Base-by-base conservation (phyloP, 2,888 invertebrate species). In the Eupithecia exiguata region DNA sequence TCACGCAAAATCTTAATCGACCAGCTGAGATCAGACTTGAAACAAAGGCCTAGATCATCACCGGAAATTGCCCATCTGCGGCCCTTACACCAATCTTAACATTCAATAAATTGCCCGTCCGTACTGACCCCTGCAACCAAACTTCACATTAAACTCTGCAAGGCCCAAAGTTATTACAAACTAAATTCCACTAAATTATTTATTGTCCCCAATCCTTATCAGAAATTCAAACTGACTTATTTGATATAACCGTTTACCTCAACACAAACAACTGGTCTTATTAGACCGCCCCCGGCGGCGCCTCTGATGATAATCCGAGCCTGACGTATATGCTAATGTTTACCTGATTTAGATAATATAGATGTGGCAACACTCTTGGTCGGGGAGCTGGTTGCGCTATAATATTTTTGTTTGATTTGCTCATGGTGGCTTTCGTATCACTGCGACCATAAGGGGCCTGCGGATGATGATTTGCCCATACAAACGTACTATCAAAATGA, bases 281-380 rank as follows among this genome's bases (percentile, higher is more conserved):
- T 81, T 82, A 80, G 82, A 82, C 62, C 82, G 83, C 87, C 86
- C 80, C 78, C 68, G 77, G 86, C 85, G 86, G 83, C 84, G 86
- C 82, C 81, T 84, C 86, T 87, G 87, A 86, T 87, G 86, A 85
- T 88, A 89, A 89, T 88, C 88, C 85, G 75, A 78, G 76, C 77
- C 82, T 86, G 87, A 89, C 87, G 82, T 85, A 86, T 87, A 90
- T 91, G 91, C 85, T 88, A 90, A 91, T 90, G 84, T 80, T 30
- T 68, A 72, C 46, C 9, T 14, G 81, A 79, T 78, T 35, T 79
- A 80, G 5, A 53, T 21, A 3, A 14, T 1, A 30, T 68, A n/a
- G 74, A 77, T 66, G 35, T 40, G 58, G 53, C 53, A 53, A 58
- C 53, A 53, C 25, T 21, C 30, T 3, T 30, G 30, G 30, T 4